These are phyloP conservation scores for Phallusia fumigata DNA, from an alignment of 23 tunicate genomes.

Conservation along the genomic window DNA sequence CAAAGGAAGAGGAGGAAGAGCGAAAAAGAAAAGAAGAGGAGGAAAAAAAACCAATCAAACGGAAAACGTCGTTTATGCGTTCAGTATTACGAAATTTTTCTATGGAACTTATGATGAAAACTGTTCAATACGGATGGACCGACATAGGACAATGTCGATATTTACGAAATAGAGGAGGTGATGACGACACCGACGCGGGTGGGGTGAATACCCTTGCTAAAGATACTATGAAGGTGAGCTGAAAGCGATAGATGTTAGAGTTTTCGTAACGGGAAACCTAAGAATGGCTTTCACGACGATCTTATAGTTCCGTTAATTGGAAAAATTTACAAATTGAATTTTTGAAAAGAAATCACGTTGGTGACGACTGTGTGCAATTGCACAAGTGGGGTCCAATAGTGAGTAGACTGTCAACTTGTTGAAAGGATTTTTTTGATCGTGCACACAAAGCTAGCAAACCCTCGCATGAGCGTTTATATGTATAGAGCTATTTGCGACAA, in stretches of 20 bases:
- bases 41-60: slow-evolving; percentile 68
- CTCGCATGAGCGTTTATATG: no score
- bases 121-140: slow-evolving; percentile 93
- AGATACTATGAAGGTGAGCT: slow-evolving; percentile 57
- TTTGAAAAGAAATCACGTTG: no score
- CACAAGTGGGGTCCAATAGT: no score
- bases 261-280: neutral
- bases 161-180: slow-evolving; percentile 73
- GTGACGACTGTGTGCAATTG: no score
- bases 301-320: no score
- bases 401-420: no score
- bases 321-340: no score
- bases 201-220: slow-evolving; percentile 57
- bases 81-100: slow-evolving; percentile 86
- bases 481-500: no score
- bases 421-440: no score
- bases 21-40: slow-evolving; percentile 54
- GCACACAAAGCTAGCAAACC: no score
- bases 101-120: slow-evolving; percentile 97
- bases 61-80: slow-evolving; percentile 89
- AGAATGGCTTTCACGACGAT: no score
- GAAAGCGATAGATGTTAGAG: neutral
- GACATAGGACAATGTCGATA: slow-evolving; percentile 87
- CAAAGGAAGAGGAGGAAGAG: slow-evolving; percentile 59
- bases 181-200: slow-evolving; percentile 42